Base-by-base conservation (phyloP, 2,113 vertebrate species). In the Gnathonemus longibarbis region DNA sequence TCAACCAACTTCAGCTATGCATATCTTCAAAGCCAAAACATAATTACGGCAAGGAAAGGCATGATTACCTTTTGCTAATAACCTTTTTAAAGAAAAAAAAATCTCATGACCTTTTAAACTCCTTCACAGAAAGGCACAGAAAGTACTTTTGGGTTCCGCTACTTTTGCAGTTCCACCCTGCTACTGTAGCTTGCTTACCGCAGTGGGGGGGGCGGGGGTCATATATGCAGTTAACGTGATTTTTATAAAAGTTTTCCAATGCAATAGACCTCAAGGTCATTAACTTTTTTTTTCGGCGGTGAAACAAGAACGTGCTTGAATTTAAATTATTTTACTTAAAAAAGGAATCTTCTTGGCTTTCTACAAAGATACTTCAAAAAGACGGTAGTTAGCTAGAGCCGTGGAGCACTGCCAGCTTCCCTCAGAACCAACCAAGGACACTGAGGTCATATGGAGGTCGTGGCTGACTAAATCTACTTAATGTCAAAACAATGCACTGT, bases 401-500 rank as follows among this genome's bases (percentile, higher is more conserved):
- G 10, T 42, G 35, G 45, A 84, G 19, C 46, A 1, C 39, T n/a
- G 83, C 45, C 39, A n/a, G 83, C 83, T 48, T 5, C 45, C 24
- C 21, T 84, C 13, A 48, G 49, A 31, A 31, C 80, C 46, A 87
- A 52, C 83, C 42, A 88, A 74, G 88, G 90, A 89, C 88, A 88
- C 83, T 13, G 87, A 90, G 91, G 89, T 87, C 91, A 89, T 5
- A 49, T 89, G 27, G 91, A 90, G 91, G 91, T 93, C 91, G 90
- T 48, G 90, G 84, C 91, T 91, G 90, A 91, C 87, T 90, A 90
- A 90, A 66, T 91, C 45, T 84, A 74, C 90, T 91, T 91, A 91
- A 91, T 92, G 91, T 93, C 90, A 91, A 84, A 91, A 90, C 91
- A 90, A 90, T 87, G 84, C 90, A 53, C 49, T 91, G 83, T 89